These are phyloP conservation scores for Drosophila ambigua DNA, from an alignment of 1,140 invertebrate genomes.

Conservation along the genomic window DNA sequence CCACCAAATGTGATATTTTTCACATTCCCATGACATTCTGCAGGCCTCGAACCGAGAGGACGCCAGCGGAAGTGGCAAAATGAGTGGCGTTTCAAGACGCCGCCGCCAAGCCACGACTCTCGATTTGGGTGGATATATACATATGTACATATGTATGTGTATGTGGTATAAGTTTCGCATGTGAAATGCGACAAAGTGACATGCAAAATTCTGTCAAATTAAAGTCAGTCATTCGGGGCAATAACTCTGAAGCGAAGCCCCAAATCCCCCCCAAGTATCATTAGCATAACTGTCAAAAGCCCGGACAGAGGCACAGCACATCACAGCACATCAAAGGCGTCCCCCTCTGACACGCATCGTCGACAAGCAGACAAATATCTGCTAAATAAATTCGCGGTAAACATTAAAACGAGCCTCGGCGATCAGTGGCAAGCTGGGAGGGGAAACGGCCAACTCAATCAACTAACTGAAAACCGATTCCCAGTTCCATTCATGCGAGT, in stretches of 20 bases:
- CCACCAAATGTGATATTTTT: conserved; percentile 70
- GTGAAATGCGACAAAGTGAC: conserved; percentile 68
- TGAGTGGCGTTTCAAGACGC: conserved; percentile 80
- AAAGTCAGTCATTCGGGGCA: conserved; percentile 71
- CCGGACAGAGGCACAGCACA: conserved; percentile 1
- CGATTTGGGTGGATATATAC: conserved; percentile 40
- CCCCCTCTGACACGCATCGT: conserved; percentile 50
- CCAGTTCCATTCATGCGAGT: background rate
- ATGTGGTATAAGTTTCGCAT: conserved; percentile 27
- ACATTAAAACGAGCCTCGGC: conserved; percentile 31
- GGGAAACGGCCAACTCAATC: background rate
- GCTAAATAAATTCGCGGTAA: conserved; percentile 56
- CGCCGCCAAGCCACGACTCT: conserved; percentile 37
- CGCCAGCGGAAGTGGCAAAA: conserved; percentile 79
- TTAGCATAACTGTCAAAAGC: conserved; percentile 75
- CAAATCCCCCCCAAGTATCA: conserved; percentile 50
- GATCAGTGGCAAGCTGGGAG: conserved; percentile 1
- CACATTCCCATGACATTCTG: conserved; percentile 77
- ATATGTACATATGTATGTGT: no score
- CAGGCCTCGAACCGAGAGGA: conserved; percentile 27
- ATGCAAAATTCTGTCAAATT: conserved; percentile 82
- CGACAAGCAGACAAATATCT: conserved; percentile 70
- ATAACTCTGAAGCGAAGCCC: conserved; percentile 31
- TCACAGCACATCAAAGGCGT: conserved; percentile 43
- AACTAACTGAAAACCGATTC: conserved; percentile 2